Percentiles rank a stretch among this genome's conserved stretches.
These are phyloP conservation scores for Busseola fusca DNA, from an alignment of 2,888 invertebrate species.

Conservation along the genomic window DNA sequence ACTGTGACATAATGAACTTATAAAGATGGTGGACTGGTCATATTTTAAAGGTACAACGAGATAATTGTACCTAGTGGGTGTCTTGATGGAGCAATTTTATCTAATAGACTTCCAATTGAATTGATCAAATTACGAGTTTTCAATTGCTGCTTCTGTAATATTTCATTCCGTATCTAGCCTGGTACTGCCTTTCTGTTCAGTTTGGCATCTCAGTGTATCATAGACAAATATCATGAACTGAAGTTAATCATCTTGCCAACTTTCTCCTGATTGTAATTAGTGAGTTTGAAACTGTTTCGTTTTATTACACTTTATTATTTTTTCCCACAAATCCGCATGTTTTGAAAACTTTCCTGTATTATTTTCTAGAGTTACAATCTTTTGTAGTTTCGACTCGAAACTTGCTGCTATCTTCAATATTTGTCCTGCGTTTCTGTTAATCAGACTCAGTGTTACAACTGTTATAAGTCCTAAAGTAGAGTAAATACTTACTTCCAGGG, in stretches of 20 bases:
- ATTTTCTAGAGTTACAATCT: not conserved
- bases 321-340: not conserved
- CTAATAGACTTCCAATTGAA: slow-evolving; percentile 36
- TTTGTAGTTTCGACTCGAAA: not conserved
- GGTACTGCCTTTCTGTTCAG: not conserved
- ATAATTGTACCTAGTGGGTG: slow-evolving; percentile 39
- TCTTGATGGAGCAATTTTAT: slow-evolving; percentile 42
- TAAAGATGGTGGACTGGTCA: slow-evolving; percentile 33
- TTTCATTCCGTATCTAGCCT: not conserved
- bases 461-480: not conserved
- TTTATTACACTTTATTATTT: not conserved
- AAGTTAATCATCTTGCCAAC: not conserved
- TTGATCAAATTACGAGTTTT: slow-evolving; percentile 20
- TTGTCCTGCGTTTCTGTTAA: not conserved
- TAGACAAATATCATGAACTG: not conserved
- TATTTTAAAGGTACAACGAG: slow-evolving; percentile 28
- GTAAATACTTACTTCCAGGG: slow-evolving; percentile 6
- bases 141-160: slow-evolving; percentile 7
- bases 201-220: not conserved
- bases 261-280: too few relatives aligned
- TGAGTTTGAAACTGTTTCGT: not conserved
- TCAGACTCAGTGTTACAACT: not conserved
- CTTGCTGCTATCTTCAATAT: not conserved
- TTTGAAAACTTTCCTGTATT: too few relatives aligned
- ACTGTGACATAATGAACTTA: slow-evolving; percentile 51